These are phyloP conservation scores for Esperia sulphurella DNA, from an alignment of 2,888 invertebrate genomes.

Conservation along the genomic window DNA sequence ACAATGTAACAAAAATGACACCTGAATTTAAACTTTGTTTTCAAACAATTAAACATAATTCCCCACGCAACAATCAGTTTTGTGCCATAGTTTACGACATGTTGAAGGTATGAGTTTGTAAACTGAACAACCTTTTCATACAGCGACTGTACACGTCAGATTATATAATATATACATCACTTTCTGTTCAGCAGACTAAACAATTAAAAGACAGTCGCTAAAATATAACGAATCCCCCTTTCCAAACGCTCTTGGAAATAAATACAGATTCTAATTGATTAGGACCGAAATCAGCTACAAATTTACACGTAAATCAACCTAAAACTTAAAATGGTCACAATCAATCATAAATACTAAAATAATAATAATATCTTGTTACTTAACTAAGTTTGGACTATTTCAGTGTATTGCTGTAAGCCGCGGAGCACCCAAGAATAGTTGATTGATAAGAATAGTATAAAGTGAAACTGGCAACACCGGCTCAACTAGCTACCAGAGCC, in stretches of 20 bases:
- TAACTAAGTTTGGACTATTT: constrained; percentile 2
- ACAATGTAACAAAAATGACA: no score
- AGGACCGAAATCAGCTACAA: neutral
- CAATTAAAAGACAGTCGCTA: neutral
- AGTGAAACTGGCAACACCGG: no score
- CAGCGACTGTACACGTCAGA: neutral
- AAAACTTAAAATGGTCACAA: neutral
- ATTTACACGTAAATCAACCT: neutral
- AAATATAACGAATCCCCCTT: neutral
- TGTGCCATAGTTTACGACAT: no score
- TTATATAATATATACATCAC: constrained; percentile 18
- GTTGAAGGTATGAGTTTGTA: no score
- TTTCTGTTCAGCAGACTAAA: constrained; percentile 15
- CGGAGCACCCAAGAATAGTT: neutral
- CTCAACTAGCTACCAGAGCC: no score
- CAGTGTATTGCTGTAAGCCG: neutral
- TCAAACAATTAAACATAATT: no score
- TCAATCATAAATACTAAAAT: constrained; percentile 3
- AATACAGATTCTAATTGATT: neutral
- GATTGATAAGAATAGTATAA: no score
- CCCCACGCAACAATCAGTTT: no score
- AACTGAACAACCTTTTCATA: no score
- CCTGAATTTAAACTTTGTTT: no score
- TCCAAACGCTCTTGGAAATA: neutral
- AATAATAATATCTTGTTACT: constrained; percentile 5